phyloP scores from a whole-genome alignment of 2,888 invertebrate genomes.

The Amphipyra berbera region DNA sequence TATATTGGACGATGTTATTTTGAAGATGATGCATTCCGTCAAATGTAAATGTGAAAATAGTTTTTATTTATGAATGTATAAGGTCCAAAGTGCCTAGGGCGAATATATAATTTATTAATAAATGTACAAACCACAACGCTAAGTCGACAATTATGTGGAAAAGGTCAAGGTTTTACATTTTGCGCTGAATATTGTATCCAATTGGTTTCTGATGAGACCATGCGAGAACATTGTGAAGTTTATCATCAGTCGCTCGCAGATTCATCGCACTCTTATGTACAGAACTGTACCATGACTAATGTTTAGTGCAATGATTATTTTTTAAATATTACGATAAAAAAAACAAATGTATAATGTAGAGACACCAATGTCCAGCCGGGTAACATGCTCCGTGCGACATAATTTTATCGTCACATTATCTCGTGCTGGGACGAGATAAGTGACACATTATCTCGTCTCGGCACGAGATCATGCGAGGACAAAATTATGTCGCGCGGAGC shows the following conservation, averaged over 20 bases:
- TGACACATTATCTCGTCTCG: no score
- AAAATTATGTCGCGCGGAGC: no score
- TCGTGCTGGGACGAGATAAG: no score
- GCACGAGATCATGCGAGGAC: no score
- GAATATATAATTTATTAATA: slow-evolving; percentile 69
- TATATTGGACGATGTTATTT: slow-evolving; percentile 71
- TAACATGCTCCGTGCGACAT: no score
- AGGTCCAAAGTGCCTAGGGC: slow-evolving; percentile 62
- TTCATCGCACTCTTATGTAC: slow-evolving; percentile 21
- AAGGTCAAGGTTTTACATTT: slow-evolving; percentile 85
- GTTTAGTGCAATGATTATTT: slow-evolving; percentile 17
- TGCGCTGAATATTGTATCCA: slow-evolving; percentile 78
- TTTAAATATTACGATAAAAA: neutral
- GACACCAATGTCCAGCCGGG: no score
- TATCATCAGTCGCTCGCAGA: slow-evolving; percentile 8
- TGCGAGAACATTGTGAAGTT: slow-evolving; percentile 60
- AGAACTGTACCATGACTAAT: slow-evolving; percentile 17
- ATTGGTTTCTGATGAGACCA: slow-evolving; percentile 82
- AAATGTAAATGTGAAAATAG: slow-evolving; percentile 57
- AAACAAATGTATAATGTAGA: neutral
- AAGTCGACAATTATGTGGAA: slow-evolving; percentile 75
- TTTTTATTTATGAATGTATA: slow-evolving; percentile 64
- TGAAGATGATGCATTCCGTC: slow-evolving; percentile 71
- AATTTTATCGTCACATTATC: no score
- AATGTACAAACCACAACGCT: slow-evolving; percentile 70